Base-by-base conservation (phyloP, 1,140 invertebrate genomes). In the Drosophila oshimai region DNA sequence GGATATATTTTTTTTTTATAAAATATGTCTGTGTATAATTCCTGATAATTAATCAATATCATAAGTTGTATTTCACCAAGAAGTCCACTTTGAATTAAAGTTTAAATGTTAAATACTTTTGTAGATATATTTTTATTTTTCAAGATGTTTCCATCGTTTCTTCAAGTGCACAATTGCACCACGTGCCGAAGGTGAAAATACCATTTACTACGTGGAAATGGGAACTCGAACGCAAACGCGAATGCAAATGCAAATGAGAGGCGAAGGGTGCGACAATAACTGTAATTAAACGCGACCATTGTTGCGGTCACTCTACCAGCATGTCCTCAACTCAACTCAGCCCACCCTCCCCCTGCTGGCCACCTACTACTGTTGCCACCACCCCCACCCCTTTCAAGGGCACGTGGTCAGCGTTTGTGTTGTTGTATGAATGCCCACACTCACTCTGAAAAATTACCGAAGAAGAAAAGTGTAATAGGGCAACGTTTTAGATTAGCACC, bases 201-300 rank as follows among this genome's bases (percentile, higher is more conserved):
- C 20, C 1, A 15, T 41, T 12, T 4, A 29, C 24, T 17, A 37
- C 6, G 22, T 45, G 51, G 18, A 36, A 34, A 44, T 62, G 29
- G 31, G 29, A 37, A 61, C 37, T 29, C 22, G 12, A 53, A 53
- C 5, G n/a, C n/a, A 42, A 53, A 53, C 9, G n/a, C 22, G 13
- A 18, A 18, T 39, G 49, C 31, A 22, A 81, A 84, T 86, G 80
- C 75, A 76, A 86, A 84, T 87, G 72, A 53, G 75, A 20, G 51
- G 31, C 67, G 75, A 86, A 65, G 81, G 75, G 80, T 76, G 81
- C 80, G 71, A 86, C 80, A 86, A 86, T 86, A 81, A 86, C 75
- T 73, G 81, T 86, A 86, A 86, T 86, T 86, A 86, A 86, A 86
- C 67, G 80, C 71, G 57, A 76, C 75, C 75, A 86, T 86, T 86